Base-by-base conservation (phyloP, 2,888 invertebrate species). In the Drosophila longiperda region DNA sequence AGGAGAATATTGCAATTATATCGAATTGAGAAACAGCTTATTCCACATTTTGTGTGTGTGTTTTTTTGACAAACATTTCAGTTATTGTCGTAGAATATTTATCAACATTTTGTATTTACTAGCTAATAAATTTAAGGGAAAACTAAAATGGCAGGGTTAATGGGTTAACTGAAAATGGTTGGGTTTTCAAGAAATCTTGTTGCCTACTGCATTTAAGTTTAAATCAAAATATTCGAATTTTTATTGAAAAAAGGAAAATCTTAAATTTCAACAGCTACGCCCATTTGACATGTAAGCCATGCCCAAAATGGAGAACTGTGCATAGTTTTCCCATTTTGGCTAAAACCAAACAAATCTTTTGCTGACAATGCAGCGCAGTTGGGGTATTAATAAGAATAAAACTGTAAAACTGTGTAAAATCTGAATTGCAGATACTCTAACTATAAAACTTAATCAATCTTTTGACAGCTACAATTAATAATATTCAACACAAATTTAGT, bases 281-380 rank as follows among this genome's bases (percentile, higher is more conserved):
- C 63, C 73, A 84, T 82, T 84, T 82, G 63, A 67, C 65, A 79
- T 71, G 87, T 66, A 77, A 74, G 65, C 74, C 57, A 49, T 73
- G 87, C 77, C 79, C 83, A 80, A 83, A 72, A 73, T 49, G 61
- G 15, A 66, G 61, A 69, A 67, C 59, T 79, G 65, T 66, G 65
- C 53, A 73, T 66, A 74, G 69, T 76, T 83, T 82, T 73, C 83
- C 85, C 85, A 78, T 85, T 85, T 82, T 78, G 75, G 74, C 68
- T 74, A 38, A 57, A 77, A 69, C 23, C 69, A 82, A 78, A 82
- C 73, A 87, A 84, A 87, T 84, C 87, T 78, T 74, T 48, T 75
- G 67, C 87, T 84, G 87, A 82, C 87, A 84, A 72, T 78, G 80
- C 82, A 68, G 78, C 68, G 70, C 75, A 74, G 66, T 83, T 82